Evolutionary conservation across 2,797 vertebrate genomes (phyloP).

Genomic region (Tragelaphus eurycerus): DNA sequence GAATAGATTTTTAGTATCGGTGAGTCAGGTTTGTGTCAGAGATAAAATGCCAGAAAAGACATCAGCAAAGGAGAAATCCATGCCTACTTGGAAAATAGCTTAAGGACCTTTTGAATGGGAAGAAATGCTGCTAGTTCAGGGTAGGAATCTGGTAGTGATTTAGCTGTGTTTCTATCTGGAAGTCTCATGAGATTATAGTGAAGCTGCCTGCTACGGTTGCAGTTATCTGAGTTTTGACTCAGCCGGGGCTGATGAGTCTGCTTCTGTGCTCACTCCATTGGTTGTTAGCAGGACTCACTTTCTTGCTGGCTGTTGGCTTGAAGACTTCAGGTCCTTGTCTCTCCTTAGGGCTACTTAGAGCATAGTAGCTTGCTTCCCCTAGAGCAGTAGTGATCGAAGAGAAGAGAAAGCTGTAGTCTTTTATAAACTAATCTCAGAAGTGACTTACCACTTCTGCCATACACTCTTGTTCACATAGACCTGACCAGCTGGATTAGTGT

Average conservation of each 20-base stretch:
- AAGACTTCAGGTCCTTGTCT: not conserved
- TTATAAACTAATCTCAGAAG: slow-evolving; percentile 8
- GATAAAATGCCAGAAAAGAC: not conserved
- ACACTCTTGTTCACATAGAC: not conserved
- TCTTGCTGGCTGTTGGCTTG: not conserved
- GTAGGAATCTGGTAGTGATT: not conserved
- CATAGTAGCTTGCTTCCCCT: not conserved
- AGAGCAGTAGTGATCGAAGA: not conserved
- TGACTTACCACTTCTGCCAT: not conserved
- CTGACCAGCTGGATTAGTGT: not conserved
- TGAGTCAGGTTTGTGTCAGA: not conserved
- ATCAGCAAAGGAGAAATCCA: not conserved
- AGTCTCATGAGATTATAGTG: not conserved
- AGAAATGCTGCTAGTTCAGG: slow-evolving; percentile 3
- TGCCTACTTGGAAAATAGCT: not conserved
- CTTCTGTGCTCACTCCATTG: not conserved
- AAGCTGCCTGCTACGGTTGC: not conserved
- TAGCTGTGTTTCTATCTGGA: not conserved
- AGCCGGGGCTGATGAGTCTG: not conserved
- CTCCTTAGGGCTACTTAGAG: not conserved
- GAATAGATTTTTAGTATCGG: slow-evolving; percentile 23
- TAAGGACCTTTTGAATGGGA: not conserved
- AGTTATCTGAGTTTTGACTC: not conserved
- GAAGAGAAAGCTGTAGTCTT: not conserved
- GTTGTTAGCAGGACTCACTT: not conserved